phyloP scores from a whole-genome alignment of 2,797 vertebrate species.

The Tangara arthus region DNA sequence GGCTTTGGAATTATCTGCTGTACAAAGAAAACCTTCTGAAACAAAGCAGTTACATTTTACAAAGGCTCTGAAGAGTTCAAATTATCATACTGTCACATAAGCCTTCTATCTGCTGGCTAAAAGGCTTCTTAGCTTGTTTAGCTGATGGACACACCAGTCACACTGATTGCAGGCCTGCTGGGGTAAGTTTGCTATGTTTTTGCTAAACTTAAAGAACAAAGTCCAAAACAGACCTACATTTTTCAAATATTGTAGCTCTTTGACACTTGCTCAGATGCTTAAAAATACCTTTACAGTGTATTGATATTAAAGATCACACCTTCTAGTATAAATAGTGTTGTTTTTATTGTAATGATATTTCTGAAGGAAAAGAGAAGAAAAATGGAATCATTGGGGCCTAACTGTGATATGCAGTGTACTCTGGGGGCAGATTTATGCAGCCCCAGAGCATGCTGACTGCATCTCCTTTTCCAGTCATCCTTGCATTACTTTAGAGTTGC shows the following conservation, averaged over 20 bases:
- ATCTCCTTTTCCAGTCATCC: neutral
- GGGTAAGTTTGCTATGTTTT: neutral
- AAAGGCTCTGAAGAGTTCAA: neutral
- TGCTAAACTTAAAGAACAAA: neutral
- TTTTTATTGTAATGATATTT: neutral
- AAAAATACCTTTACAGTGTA: neutral
- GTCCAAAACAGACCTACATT: neutral
- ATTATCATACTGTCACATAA: neutral
- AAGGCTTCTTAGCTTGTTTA: neutral
- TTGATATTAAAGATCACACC: neutral
- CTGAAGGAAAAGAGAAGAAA: neutral
- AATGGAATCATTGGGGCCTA: neutral
- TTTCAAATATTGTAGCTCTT: neutral
- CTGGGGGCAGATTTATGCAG: neutral
- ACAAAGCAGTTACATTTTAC: neutral
- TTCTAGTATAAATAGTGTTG: neutral
- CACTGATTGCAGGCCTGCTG: neutral
- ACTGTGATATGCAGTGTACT: neutral
- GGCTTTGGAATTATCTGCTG: neutral
- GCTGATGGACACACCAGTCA: neutral
- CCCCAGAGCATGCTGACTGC: neutral
- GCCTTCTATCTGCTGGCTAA: neutral
- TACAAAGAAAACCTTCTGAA: neutral
- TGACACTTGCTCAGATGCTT: neutral
- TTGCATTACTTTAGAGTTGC: neutral